Percentiles rank a stretch among this genome's conserved stretches.
Conservation (phyloP, 2,888 invertebrate species). For the Melipona beecheii region DNA sequence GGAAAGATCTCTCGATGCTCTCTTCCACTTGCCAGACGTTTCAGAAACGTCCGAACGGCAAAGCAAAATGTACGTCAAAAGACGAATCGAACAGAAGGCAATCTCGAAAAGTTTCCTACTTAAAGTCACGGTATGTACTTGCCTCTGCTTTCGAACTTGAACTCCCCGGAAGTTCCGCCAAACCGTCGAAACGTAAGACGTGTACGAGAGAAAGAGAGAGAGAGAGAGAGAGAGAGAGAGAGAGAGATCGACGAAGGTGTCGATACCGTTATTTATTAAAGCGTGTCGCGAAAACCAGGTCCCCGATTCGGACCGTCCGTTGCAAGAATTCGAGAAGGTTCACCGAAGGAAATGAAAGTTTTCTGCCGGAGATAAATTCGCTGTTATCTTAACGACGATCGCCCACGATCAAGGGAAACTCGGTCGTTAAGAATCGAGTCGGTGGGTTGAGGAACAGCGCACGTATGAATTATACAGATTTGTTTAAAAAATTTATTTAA, state of each 20-base stretch:
- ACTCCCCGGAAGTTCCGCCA: neutral
- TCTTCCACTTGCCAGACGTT: too few species aligned
- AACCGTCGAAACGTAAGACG: neutral
- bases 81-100: neutral
- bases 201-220: too few species aligned
- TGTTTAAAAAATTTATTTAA: too few species aligned
- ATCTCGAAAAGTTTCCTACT: neutral
- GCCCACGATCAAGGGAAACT: conserved; percentile 15
- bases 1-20: neutral
- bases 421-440: neutral
- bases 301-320: neutral
- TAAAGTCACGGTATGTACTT: neutral
- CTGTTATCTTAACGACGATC: conserved; percentile 55
- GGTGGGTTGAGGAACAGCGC: too few species aligned
- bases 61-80: neutral
- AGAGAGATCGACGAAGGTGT: neutral
- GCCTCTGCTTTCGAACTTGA: neutral
- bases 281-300: conserved; percentile 17
- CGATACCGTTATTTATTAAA: conserved; percentile 38
- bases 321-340: neutral
- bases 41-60: neutral
- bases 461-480: too few species aligned
- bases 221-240: too few species aligned
- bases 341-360: conserved; percentile 39
- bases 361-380: conserved; percentile 43